These are phyloP conservation scores for Coleophora deauratella DNA, from an alignment of 2,888 invertebrate species.

Conservation along the genomic window DNA sequence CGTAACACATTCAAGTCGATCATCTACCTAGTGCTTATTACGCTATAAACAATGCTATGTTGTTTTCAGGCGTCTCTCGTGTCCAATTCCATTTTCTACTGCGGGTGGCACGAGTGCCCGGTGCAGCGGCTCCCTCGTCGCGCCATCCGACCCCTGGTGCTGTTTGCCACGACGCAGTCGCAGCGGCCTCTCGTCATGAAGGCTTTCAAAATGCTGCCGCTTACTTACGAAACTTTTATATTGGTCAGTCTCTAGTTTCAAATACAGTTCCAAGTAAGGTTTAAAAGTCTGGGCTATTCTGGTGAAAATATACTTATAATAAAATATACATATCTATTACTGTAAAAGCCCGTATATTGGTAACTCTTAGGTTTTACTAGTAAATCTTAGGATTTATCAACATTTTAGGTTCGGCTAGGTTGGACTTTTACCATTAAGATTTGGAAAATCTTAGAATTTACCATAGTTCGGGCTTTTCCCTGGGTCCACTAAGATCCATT, in stretches of 20 bases:
- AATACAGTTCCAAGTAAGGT: not conserved
- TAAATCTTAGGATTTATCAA: no score
- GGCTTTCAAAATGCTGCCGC: constrained; percentile 59
- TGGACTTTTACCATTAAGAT: no score
- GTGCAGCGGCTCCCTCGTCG: constrained; percentile 21
- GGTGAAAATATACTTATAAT: not conserved
- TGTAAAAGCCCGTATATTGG: no score
- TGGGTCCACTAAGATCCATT: no score
- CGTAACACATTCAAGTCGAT: no score
- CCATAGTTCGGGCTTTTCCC: no score
- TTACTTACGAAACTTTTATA: constrained; percentile 52
- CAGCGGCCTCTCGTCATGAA: constrained; percentile 58
- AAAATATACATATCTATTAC: not conserved
- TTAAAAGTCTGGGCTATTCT: not conserved
- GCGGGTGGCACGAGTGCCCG: constrained; percentile 50
- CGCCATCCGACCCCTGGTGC: constrained; percentile 36
- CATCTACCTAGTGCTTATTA: no score
- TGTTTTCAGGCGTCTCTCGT: constrained; percentile 44
- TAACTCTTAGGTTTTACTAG: no score
- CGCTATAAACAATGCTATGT: no score
- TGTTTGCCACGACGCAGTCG: constrained; percentile 44
- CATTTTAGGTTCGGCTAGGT: no score
- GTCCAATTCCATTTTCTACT: constrained; percentile 54
- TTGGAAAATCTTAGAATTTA: no score
- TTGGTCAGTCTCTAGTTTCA: constrained; percentile 26